Evolutionary conservation across 2,113 vertebrate genomes (phyloP).

Genomic region (Sakesphorus luctuosus): DNA sequence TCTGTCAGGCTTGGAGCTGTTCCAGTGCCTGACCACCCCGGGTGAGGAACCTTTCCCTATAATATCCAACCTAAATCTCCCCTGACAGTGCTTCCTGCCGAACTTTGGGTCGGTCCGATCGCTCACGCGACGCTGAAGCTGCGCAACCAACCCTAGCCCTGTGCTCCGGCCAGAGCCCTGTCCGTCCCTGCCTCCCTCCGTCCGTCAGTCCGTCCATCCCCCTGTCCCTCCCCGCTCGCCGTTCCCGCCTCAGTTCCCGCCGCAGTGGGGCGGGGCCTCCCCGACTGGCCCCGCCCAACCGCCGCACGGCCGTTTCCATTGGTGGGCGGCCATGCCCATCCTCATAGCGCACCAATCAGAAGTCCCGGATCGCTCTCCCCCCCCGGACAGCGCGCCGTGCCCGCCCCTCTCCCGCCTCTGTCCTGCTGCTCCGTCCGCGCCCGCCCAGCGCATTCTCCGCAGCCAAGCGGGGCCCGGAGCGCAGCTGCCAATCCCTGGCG

Average conservation of each 20-base stretch:
- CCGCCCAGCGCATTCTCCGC: rapidly evolving
- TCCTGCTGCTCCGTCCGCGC: background rate
- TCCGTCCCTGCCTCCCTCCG: too few relatives aligned
- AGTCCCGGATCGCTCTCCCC: too few relatives aligned
- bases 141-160: too few relatives aligned
- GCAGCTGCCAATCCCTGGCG: background rate
- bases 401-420: background rate
- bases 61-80: background rate
- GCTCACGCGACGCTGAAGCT: background rate
- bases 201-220: too few relatives aligned
- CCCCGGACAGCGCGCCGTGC: background rate
- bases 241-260: background rate
- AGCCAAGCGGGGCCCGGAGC: background rate
- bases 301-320: too few relatives aligned
- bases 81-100: background rate
- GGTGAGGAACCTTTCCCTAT: background rate
- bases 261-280: constrained; percentile 17
- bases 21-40: background rate
- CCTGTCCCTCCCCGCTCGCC: rapidly evolving
- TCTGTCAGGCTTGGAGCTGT: background rate
- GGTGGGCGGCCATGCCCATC: too few relatives aligned
- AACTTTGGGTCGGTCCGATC: too few relatives aligned
- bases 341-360: too few relatives aligned
- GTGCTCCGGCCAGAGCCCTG: too few relatives aligned
- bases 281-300: too few relatives aligned